These are phyloP conservation scores for Tinamus major DNA, from an alignment of 2,797 vertebrate genomes.

Conservation along the genomic window DNA sequence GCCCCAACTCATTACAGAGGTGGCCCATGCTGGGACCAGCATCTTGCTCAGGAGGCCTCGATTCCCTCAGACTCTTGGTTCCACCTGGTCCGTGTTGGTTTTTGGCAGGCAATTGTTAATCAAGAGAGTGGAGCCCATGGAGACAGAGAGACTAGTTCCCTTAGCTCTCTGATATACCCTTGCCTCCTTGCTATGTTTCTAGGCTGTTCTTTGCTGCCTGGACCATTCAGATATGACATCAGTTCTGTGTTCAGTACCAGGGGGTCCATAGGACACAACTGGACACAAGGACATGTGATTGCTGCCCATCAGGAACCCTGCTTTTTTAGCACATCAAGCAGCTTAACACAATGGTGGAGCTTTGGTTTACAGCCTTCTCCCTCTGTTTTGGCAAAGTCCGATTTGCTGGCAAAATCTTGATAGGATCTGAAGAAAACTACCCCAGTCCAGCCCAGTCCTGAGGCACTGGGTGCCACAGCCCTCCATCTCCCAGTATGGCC, in stretches of 20 bases:
- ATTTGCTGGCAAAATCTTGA: background rate
- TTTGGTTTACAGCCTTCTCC: constrained; percentile 41
- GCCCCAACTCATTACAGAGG: background rate
- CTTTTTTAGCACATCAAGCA: constrained; percentile 33
- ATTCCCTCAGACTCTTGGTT: rapidly evolving
- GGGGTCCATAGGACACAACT: background rate
- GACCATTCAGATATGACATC: background rate
- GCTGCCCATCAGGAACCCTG: background rate
- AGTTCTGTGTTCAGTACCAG: background rate
- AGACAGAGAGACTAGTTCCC: background rate
- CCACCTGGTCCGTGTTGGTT: rapidly evolving
- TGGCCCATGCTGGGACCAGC: background rate
- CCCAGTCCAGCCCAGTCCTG: background rate
- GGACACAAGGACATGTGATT: background rate
- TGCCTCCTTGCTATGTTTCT: background rate
- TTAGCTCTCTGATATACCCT: background rate
- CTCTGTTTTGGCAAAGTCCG: background rate
- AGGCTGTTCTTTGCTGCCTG: background rate
- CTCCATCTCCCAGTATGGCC: background rate
- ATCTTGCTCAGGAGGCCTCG: background rate
- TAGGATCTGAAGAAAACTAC: background rate
- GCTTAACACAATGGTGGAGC: constrained; percentile 8
- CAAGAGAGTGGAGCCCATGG: rapidly evolving
- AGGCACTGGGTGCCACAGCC: background rate
- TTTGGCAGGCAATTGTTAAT: constrained; percentile 47